Evolutionary conservation across 2,113 vertebrate genomes (phyloP), one percentile per base, ranked within the genome.

Genomic region (Spilogale gracilis): DNA sequence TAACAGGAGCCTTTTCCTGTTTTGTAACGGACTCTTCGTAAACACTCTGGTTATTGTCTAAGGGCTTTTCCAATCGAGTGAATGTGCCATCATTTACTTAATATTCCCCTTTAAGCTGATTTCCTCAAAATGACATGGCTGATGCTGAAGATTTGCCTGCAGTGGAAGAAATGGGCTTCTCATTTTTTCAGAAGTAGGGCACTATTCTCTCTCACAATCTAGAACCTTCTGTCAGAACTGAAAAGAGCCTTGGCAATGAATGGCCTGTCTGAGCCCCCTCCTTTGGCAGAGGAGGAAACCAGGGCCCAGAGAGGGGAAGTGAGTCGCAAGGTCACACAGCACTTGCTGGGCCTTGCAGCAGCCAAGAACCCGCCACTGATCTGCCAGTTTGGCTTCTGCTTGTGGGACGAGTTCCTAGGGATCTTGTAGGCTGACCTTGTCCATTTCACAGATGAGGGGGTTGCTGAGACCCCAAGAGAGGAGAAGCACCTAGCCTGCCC

Each of bases 1-100:
- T 38, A 63, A 74, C 79, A 13, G 85, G 85, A 96, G 94, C 87
- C 98, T 96, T 96, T 98, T 97, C 97, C 97, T 98, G 94, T 96
- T 95, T 96, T 96, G 95, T 97, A 96, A 96, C 92, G 87, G 56
- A 43, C 61, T 93, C 61, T 93, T 96, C 69, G 54, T 92, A 94
- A 98, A 96, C 69, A 96, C 74, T 27, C 38, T 0, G 2, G 71
- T 20, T 89, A 80, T 71, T 54, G 71, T 95, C 74, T 97, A 32
- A 56, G 83, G 97, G 86, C 92, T 95, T 95, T 96, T 95, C 96
- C 96, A 92, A 4, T 78, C 45, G 10, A 91, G 88, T n/a, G 74
- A 56, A 48, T 88, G 91, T 71, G 43, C 94, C 95, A 32, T 80
- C 80, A 81, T 92, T 96, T 81, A 63, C 84, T 96, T 97, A 87